phyloP scores from a whole-genome alignment of 2,797 vertebrate species.

The Poeciliopsis presidionis region DNA sequence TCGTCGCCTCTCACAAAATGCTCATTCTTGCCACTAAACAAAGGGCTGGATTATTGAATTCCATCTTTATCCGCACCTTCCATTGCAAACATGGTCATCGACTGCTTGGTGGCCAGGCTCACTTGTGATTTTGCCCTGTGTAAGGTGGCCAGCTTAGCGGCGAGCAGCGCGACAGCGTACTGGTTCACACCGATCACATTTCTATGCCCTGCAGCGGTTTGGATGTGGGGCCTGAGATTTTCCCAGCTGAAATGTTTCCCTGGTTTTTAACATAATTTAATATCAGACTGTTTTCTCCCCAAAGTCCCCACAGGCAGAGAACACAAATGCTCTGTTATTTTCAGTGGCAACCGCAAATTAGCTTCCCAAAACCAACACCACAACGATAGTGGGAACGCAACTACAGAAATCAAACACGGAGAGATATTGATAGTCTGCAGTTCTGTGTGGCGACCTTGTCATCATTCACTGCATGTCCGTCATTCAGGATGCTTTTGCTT shows the following conservation, averaged over 20 bases:
- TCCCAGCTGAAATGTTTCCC: not conserved
- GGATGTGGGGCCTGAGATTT: conserved; percentile 17
- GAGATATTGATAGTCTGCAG: conserved; percentile 5
- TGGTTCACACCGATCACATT: conserved; percentile 29
- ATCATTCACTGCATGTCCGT: not conserved
- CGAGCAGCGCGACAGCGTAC: conserved; percentile 34
- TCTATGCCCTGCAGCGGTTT: conserved; percentile 26
- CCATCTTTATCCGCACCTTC: conserved; percentile 69
- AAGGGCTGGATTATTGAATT: conserved; percentile 69
- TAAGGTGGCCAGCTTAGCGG: conserved; percentile 38
- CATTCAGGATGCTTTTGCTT: not conserved
- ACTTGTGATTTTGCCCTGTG: conserved; percentile 59
- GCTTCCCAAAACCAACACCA: conserved; percentile 25
- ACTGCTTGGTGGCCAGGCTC: conserved; percentile 59
- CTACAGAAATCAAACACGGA: conserved; percentile 28
- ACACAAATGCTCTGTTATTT: conserved; percentile 29
- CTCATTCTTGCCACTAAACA: conserved; percentile 57
- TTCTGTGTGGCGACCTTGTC: not conserved
- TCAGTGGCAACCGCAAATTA: conserved; percentile 17
- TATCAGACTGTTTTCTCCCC: conserved; percentile 34
- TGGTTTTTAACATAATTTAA: conserved; percentile 24
- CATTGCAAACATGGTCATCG: conserved; percentile 61
- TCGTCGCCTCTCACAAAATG: conserved; percentile 51
- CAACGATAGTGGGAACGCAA: conserved; percentile 21
- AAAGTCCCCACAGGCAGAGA: conserved; percentile 23